Evolutionary conservation across 2,113 vertebrate genomes (phyloP).

Genomic region (Microcebus murinus): DNA sequence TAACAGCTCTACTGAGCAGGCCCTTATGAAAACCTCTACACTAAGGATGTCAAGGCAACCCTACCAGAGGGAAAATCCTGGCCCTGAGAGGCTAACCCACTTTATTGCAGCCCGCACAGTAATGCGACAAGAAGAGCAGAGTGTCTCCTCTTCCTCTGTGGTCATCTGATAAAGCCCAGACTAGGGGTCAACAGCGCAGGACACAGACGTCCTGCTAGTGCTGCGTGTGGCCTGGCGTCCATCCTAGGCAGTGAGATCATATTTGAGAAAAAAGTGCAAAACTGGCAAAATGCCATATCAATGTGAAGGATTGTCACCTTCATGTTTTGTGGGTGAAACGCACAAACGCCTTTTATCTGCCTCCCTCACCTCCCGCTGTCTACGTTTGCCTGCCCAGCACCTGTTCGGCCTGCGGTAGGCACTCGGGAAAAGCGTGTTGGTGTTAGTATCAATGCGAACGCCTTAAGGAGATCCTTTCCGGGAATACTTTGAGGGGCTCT

Average conservation of each 20-base stretch:
- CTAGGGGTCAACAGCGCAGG: not conserved
- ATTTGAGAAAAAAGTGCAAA: not conserved
- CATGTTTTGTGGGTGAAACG: not conserved
- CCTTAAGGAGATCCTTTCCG: not conserved
- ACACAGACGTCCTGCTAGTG: not conserved
- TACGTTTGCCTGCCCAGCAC: not conserved
- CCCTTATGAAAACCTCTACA: not conserved
- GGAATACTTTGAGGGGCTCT: not conserved
- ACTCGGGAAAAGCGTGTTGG: not conserved
- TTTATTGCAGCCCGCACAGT: not conserved
- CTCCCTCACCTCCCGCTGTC: not conserved
- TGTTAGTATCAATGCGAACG: not conserved
- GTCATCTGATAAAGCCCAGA: not conserved
- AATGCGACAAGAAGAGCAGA: not conserved
- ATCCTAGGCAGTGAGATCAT: not conserved
- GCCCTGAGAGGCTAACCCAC: not conserved
- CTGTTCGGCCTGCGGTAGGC: not conserved
- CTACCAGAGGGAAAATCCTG: not conserved
- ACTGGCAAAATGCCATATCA: not conserved
- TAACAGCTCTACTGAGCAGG: not conserved
- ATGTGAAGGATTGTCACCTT: not conserved
- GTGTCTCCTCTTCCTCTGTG: not conserved
- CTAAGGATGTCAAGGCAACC: conserved; percentile 34
- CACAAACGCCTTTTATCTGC: not conserved
- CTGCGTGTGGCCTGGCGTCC: accelerated